phyloP scores from a whole-genome alignment of 2,113 vertebrate species.

The Clinocottus analis region DNA sequence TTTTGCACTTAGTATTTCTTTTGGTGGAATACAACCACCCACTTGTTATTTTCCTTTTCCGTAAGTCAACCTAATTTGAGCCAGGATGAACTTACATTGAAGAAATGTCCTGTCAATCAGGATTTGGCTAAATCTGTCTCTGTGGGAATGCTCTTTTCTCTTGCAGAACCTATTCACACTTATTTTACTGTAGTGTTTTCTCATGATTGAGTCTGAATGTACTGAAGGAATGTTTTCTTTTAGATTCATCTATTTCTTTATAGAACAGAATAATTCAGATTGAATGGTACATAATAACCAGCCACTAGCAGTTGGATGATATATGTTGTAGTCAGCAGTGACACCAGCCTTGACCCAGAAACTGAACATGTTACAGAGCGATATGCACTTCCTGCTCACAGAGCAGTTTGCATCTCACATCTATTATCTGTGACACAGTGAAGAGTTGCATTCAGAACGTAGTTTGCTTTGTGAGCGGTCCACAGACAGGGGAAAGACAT shows the following conservation, averaged over 20 bases:
- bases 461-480: conserved; percentile 48
- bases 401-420: conserved; percentile 36
- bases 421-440: conserved; percentile 56
- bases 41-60: too few relatives aligned
- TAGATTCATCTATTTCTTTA: conserved; percentile 23
- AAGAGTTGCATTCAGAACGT: conserved; percentile 59
- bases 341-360: conserved; percentile 10
- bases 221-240: conserved; percentile 14
- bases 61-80: too few relatives aligned
- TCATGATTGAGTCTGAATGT: conserved; percentile 29
- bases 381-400: conserved; percentile 13
- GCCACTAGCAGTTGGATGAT: conserved; percentile 18
- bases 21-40: too few relatives aligned
- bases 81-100: too few relatives aligned
- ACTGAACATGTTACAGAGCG: background rate
- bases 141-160: too few relatives aligned
- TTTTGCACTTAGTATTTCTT: too few relatives aligned
- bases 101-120: too few relatives aligned
- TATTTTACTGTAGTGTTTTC: conserved; percentile 54
- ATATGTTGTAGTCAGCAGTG: background rate
- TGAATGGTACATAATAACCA: conserved; percentile 28
- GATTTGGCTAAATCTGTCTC: too few relatives aligned
- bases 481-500: conserved; percentile 27
- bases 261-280: conserved; percentile 38
- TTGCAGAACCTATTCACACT: too few relatives aligned